These are phyloP conservation scores for Tetrao urogallus DNA, from an alignment of 2,113 vertebrate genomes.

Conservation along the genomic window DNA sequence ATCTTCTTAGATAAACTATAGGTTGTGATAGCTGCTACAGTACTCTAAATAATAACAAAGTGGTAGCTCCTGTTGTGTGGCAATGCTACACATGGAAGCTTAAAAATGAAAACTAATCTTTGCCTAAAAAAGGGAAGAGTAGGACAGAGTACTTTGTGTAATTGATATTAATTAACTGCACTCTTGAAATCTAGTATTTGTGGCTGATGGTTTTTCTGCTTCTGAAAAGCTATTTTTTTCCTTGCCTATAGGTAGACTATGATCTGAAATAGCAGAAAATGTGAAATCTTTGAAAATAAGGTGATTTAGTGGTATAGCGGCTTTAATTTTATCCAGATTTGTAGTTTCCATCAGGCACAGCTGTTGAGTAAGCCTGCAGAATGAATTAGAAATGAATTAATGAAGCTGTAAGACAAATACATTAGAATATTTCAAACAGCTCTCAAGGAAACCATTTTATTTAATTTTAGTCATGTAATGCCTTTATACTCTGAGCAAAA, in stretches of 20 bases:
- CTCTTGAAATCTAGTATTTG: background rate
- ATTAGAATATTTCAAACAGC: constrained; percentile 61
- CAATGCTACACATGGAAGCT: background rate
- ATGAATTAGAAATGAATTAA: constrained; percentile 75
- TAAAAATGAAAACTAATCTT: background rate
- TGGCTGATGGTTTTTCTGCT: background rate
- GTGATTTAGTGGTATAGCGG: constrained; percentile 51
- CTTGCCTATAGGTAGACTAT: background rate
- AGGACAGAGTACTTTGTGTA: background rate
- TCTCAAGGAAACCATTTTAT: constrained; percentile 58
- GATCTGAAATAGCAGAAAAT: constrained; percentile 33
- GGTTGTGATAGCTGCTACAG: constrained; percentile 1
- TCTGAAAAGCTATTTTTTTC: background rate
- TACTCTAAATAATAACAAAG: constrained; percentile 41
- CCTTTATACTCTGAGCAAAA: constrained; percentile 62
- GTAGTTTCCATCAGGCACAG: constrained; percentile 65
- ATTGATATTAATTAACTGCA: background rate
- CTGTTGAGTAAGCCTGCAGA: constrained; percentile 73
- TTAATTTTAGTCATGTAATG: constrained; percentile 61
- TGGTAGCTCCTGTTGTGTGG: background rate
- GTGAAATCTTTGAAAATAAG: constrained; percentile 62
- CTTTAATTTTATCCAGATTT: constrained; percentile 71
- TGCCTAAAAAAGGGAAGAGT: background rate
- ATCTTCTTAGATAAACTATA: constrained; percentile 30
- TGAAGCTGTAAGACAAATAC: constrained; percentile 67